Evolutionary conservation across 64 coral and sea anemone genomes (phyloP).

Genomic region (Acropora tenuis): DNA sequence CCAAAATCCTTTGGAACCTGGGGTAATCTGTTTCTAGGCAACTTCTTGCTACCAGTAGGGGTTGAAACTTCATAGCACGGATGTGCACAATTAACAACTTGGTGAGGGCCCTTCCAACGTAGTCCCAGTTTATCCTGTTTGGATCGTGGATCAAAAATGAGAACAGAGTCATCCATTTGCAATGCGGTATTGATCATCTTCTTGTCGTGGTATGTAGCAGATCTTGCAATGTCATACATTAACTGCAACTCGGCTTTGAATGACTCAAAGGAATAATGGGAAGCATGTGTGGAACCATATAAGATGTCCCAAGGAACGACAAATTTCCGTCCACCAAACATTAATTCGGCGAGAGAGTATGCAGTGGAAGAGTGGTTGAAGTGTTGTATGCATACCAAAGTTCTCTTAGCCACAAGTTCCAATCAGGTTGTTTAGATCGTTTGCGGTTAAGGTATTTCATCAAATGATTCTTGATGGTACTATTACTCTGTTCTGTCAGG

Average conservation of each 20-base stretch:
- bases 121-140: conserved; percentile 10
- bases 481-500: conserved; percentile 43
- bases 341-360: neutral
- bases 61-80: no score
- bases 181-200: neutral
- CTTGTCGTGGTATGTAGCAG: neutral
- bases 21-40: no score
- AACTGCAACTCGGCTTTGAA: conserved; percentile 7
- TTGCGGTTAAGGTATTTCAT: conserved; percentile 20
- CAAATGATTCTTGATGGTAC: conserved; percentile 35
- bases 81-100: neutral
- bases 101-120: conserved; percentile 9
- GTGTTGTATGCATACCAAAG: neutral
- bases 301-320: conserved; percentile 17
- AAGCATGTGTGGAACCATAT: conserved; percentile 13
- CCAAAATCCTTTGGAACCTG: no score
- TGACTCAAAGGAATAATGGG: conserved; percentile 19
- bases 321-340: neutral
- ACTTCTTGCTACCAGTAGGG: no score
- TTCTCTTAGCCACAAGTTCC: conserved; percentile 48
- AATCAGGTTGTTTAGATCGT: conserved; percentile 18
- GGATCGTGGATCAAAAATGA: conserved; percentile 12
- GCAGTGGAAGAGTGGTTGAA: neutral
- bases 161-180: neutral
- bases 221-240: conserved; percentile 9